Base-by-base conservation (phyloP, 1,140 invertebrate genomes). In the Drosophila mayri region DNA sequence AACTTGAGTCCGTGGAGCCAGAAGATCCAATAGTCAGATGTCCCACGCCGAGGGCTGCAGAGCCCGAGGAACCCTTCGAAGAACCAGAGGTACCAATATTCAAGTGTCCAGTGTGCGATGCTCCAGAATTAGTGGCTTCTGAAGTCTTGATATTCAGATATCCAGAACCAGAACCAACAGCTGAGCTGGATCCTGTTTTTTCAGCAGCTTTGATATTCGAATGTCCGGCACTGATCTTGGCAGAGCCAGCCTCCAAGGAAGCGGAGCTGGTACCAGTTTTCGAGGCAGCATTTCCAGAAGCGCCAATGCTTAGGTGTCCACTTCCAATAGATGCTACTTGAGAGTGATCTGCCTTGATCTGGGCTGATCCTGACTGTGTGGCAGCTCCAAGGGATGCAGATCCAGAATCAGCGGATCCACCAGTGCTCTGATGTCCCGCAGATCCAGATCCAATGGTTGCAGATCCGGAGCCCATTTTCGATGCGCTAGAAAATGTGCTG, bases 41-140 rank as follows among this genome's bases (percentile, higher is more conserved):
- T 16, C 60, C 64, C 9, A 46, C 18, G 20, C 16, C 41, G 4
- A 65, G 20, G 1, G 62, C 59, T 3, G 52, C 30, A 10, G 62
- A 65, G 9, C 62, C 54, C 1, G 40, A 60, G 35, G 63, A 60
- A 46, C n/a, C 55, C 20, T 37, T 60, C 0, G 57, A 65, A 5
- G 46, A 61, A 20, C 40, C 62, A 20, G 41, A 35, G 20, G 30
- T 28, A 5, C 57, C 61, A 40, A 63, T 63, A 28, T 37, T 63
- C 18, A 59, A 22, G 5, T 59, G 40, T 35, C 18, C 43, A 3
- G 35, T 16, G 12, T 46, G 14, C 8, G 43, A 44, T 14, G 35
- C 38, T 25, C 44, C 64, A 1, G 54, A 59, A 32, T 7, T 65
- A 2, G 18, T 35, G 10, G 46, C 18, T 14, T 37, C 66, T 4